Evolutionary conservation across 2,797 vertebrate species (phyloP).

Genomic region (Hylomyscus alleni): DNA sequence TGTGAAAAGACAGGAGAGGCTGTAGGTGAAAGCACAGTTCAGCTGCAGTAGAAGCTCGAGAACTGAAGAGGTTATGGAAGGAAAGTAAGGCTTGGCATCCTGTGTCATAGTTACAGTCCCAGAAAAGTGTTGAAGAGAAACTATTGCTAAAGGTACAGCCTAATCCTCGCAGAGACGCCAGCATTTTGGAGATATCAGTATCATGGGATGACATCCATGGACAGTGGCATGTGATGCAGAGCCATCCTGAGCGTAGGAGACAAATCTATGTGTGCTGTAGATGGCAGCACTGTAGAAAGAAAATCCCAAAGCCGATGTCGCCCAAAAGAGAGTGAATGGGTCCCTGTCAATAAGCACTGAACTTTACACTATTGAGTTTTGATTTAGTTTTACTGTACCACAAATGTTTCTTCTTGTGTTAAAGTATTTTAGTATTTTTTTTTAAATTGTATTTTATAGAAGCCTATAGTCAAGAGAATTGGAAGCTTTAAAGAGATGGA

Average conservation of each 20-base stretch:
- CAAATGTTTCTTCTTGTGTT: not conserved
- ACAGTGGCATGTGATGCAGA: too few relatives aligned
- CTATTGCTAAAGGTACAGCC: not conserved
- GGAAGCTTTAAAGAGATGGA: too few relatives aligned
- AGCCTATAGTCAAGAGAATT: too few relatives aligned
- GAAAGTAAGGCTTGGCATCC: not conserved
- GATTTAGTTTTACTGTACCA: not conserved
- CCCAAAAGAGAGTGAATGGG: not conserved
- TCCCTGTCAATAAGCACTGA: not conserved
- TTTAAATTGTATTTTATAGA: too few relatives aligned
- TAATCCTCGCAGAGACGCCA: too few relatives aligned
- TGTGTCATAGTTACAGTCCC: not conserved
- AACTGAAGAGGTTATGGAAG: not conserved
- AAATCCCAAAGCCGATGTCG: not conserved
- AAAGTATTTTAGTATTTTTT: too few relatives aligned
- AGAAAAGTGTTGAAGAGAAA: not conserved
- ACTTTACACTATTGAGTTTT: not conserved
- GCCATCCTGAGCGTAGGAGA: not conserved
- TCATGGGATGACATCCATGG: too few relatives aligned
- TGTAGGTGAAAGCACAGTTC: not conserved
- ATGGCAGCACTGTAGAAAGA: not conserved
- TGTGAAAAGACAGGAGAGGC: not conserved
- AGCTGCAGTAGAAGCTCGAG: not conserved
- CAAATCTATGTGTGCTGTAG: not conserved
- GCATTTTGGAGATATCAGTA: too few relatives aligned